A percentile compares a stretch with the other conserved stretches of the same genome.
Evolutionary conservation across 1,140 invertebrate genomes (phyloP).

Genomic region (Lamellibrachia luymesi): DNA sequence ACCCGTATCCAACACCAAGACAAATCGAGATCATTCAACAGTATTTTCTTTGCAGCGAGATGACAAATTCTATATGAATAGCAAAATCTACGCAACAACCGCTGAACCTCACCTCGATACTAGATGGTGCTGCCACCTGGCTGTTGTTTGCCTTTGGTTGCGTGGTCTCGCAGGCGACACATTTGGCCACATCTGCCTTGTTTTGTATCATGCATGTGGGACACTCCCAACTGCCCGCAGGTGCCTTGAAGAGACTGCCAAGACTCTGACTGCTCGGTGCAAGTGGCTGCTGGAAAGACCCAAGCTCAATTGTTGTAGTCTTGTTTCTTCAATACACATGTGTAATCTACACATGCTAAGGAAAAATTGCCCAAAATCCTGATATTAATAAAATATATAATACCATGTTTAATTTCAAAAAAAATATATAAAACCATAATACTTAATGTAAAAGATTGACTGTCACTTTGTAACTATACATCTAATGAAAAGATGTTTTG

Average conservation of each 20-base stretch:
- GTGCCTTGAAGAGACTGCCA: slow-evolving; percentile 44
- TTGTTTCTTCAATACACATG: no score
- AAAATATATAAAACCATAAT: no score
- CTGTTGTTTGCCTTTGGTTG: slow-evolving; percentile 28
- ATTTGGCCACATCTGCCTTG: slow-evolving; percentile 61
- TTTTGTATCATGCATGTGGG: slow-evolving; percentile 67
- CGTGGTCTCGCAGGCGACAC: slow-evolving; percentile 61
- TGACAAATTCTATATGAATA: no score
- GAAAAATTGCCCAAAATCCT: no score
- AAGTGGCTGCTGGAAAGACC: background rate
- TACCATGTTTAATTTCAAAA: no score
- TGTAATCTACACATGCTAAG: no score
- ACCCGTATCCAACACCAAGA: background rate
- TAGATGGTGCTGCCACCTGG: background rate
- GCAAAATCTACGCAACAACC: background rate
- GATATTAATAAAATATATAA: no score
- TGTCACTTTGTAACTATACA: no score
- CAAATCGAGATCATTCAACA: background rate
- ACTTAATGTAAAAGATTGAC: no score
- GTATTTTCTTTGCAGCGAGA: no score
- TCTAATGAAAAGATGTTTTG: no score
- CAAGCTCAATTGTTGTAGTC: no score
- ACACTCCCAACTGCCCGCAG: slow-evolving; percentile 54
- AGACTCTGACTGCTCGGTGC: slow-evolving; percentile 23
- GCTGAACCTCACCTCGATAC: background rate